phyloP scores from a whole-genome alignment of 2,888 invertebrate species.

The Drosophila borealis region DNA sequence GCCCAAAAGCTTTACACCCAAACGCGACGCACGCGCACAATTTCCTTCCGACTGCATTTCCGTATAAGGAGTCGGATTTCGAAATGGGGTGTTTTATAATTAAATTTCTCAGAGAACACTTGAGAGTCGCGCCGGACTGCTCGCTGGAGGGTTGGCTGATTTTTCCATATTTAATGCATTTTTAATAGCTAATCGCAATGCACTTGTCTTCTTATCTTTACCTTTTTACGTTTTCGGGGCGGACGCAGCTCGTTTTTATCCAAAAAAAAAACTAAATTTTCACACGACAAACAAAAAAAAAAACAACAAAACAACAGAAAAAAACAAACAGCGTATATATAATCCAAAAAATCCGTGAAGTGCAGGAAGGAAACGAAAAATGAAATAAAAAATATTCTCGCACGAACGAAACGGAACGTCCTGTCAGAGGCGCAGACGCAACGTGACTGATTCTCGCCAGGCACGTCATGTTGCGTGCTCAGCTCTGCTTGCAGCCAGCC shows the following conservation, averaged over 20 bases:
- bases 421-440: slow-evolving; percentile 46
- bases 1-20: background rate
- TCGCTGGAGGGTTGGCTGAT: slow-evolving; percentile 3
- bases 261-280: slow-evolving; percentile 1
- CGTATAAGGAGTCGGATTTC: slow-evolving; percentile 24
- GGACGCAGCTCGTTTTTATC: background rate
- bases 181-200: slow-evolving; percentile 28
- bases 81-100: slow-evolving; percentile 61
- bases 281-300: slow-evolving; percentile 24
- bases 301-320: background rate
- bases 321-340: background rate
- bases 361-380: background rate
- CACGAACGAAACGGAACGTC: slow-evolving; percentile 25
- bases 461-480: slow-evolving; percentile 62
- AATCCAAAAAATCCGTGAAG: slow-evolving; percentile 19
- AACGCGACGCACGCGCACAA: slow-evolving; percentile 61
- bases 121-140: background rate
- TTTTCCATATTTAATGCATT: slow-evolving; percentile 28
- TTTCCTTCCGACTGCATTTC: slow-evolving; percentile 34
- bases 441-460: slow-evolving; percentile 63
- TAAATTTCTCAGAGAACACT: slow-evolving; percentile 39
- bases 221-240: slow-evolving; percentile 21
- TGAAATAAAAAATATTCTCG: slow-evolving; percentile 19
- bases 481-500: slow-evolving; percentile 27
- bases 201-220: slow-evolving; percentile 43